These are phyloP conservation scores for Eupsilia transversa DNA, from an alignment of 2,888 invertebrate species.

Conservation along the genomic window DNA sequence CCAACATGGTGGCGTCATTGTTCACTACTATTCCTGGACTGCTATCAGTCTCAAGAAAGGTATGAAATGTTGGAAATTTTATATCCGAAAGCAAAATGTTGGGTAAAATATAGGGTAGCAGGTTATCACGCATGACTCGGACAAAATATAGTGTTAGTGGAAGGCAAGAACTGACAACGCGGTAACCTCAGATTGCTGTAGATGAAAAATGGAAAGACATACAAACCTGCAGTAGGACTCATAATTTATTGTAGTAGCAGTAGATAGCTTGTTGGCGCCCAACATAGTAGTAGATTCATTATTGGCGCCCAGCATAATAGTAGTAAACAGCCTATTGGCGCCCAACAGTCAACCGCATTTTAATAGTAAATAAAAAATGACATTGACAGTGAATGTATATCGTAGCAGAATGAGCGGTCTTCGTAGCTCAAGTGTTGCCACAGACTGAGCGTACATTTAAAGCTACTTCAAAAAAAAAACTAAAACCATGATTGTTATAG, in stretches of 20 bases:
- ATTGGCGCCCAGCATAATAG: conserved; percentile 6
- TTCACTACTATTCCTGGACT: conserved; percentile 93
- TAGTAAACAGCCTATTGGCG: not conserved
- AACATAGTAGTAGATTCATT: not conserved
- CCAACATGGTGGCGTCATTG: conserved; percentile 92
- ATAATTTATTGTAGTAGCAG: not conserved
- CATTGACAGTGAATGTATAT: not conserved
- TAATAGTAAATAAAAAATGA: too few relatives aligned
- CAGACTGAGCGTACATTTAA: not conserved
- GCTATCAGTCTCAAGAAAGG: conserved; percentile 93
- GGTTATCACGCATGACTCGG: not conserved
- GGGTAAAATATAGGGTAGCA: not conserved
- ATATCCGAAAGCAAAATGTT: not conserved
- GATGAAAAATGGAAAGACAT: not conserved
- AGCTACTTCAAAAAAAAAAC: too few relatives aligned
- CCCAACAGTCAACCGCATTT: not conserved
- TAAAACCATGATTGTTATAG: conserved; percentile 79
- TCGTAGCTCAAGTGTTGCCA: not conserved
- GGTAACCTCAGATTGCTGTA: not conserved
- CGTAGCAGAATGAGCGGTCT: not conserved
- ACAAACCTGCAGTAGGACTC: not conserved
- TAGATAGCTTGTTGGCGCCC: conserved; percentile 8
- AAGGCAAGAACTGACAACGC: not conserved
- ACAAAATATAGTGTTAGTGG: not conserved
- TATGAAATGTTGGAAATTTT: conserved; percentile 67